Evolutionary conservation across 2,888 invertebrate genomes (phyloP), one percentile per base, ranked within the genome.

Genomic region (Scotopteryx bipunctaria): DNA sequence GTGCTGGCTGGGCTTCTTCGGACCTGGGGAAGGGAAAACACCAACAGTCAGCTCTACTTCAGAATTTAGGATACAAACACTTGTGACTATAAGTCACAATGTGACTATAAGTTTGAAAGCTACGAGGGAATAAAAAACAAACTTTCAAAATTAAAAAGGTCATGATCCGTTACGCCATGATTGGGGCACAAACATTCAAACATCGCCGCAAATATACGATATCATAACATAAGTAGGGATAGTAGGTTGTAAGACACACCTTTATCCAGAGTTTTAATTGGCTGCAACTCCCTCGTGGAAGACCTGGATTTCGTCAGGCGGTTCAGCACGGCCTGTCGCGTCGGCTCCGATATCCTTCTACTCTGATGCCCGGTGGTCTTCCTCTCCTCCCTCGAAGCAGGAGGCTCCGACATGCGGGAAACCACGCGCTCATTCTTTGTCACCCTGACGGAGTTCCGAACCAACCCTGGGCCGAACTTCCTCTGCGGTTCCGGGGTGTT

Each of bases 401-500:
- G 82, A 19, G 95, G 95, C 87, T 89, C 89, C 0, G 91, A 81
- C 64, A 91, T 86, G 69, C 95, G 85, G 69, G 94, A 94, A 60
- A 69, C 56, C 16, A 63, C 70, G 19, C 95, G 92, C 91, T 87
- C 86, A 61, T 86, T 86, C 64, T 74, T 85, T 19, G 81, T 76
- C 55, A 80, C 80, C 55, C 91, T 78, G 0, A 78, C 82, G 0
- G 88, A 86, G 47, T 83, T 87, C 59, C 87, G 78, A 4, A 84
- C 77, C 69, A 87, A 73, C 35, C 90, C 91, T 32, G 91, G 91
- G 3, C 88, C 90, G 51, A 92, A 92, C 66, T 93, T 93, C 57
- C 93, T 73, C 27, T 91, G 85, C 91, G 92, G 89, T 64, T 93
- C 93, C 0, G 93, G 93, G 0, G 93, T 93, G 43, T 92, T 93